These are phyloP conservation scores for Morone saxatilis DNA, from an alignment of 2,113 vertebrate genomes.

Conservation along the genomic window DNA sequence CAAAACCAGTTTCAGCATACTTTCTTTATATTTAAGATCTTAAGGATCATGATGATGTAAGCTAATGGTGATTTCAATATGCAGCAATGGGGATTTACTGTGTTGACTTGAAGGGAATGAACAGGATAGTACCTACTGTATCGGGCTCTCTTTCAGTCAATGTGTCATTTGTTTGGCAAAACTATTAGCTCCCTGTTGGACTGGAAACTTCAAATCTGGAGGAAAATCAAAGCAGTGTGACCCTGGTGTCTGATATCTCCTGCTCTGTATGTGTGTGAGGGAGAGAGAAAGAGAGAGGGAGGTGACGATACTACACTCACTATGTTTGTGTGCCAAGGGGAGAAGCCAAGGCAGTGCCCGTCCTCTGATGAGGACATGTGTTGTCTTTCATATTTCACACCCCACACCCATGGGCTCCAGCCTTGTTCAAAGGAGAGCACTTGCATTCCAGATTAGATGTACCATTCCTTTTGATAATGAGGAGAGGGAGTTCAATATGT, in stretches of 20 bases:
- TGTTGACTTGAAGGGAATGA: neutral
- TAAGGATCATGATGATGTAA: constrained; percentile 25
- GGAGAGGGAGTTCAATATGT: constrained; percentile 28
- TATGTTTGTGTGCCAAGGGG: constrained; percentile 62
- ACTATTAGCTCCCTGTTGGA: constrained; percentile 27
- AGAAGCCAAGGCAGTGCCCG: constrained; percentile 27
- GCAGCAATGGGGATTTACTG: constrained; percentile 8
- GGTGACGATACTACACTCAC: neutral
- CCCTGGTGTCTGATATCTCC: constrained; percentile 23
- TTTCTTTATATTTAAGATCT: constrained; percentile 41
- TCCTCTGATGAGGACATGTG: constrained; percentile 70
- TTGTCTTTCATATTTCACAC: constrained; percentile 68
- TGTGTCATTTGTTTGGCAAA: constrained; percentile 37
- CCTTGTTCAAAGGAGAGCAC: constrained; percentile 46
- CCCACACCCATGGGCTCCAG: constrained; percentile 34
- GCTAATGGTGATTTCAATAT: constrained; percentile 46
- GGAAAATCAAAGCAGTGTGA: constrained; percentile 57
- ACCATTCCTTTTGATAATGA: constrained; percentile 63
- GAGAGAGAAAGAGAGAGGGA: constrained; percentile 1
- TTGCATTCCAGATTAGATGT: constrained; percentile 49
- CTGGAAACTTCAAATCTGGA: constrained; percentile 45
- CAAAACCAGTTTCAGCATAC: constrained; percentile 1
- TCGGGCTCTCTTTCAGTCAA: neutral
- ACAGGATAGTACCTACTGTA: neutral
- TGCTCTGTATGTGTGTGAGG: constrained; percentile 4